These are phyloP conservation scores for Nysson spinosus DNA, from an alignment of 2,888 invertebrate genomes.

Conservation along the genomic window DNA sequence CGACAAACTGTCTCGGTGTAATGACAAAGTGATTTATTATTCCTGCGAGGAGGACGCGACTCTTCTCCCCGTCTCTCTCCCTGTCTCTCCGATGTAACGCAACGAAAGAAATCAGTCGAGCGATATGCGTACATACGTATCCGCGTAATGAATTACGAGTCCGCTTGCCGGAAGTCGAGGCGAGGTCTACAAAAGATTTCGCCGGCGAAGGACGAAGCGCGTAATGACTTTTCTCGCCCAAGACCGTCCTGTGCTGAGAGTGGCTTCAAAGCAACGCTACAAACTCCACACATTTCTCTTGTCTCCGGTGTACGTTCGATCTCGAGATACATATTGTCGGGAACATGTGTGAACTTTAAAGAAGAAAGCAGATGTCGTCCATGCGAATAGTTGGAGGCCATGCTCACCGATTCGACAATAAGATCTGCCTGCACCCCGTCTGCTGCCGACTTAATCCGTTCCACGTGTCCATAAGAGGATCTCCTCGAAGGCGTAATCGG, in stretches of 20 bases:
- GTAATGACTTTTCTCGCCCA: slow-evolving; percentile 18
- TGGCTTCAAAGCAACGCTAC: too few relatives aligned
- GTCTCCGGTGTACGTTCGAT: too few relatives aligned
- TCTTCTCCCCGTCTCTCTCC: slow-evolving; percentile 8
- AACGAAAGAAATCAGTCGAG: slow-evolving; percentile 46
- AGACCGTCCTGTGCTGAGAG: too few relatives aligned
- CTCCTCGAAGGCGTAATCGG: slow-evolving; percentile 20
- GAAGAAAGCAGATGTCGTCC: slow-evolving; percentile 30
- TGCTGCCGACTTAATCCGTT: slow-evolving; percentile 38
- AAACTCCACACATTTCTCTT: too few relatives aligned
- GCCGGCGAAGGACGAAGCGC: slow-evolving; percentile 17
- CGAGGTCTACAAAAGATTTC: slow-evolving; percentile 15
- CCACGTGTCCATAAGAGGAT: slow-evolving; percentile 50
- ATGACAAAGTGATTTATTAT: slow-evolving; percentile 31
- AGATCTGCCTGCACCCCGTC: slow-evolving; percentile 21
- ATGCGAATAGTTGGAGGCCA: slow-evolving; percentile 23
- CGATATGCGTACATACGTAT: slow-evolving; percentile 23
- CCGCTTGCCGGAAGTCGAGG: slow-evolving; percentile 35
- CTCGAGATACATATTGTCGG: too few relatives aligned
- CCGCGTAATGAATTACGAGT: slow-evolving; percentile 11
- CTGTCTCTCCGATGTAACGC: slow-evolving; percentile 26
- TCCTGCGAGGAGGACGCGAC: slow-evolving; percentile 11
- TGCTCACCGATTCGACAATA: slow-evolving; percentile 28
- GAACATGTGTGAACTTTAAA: slow-evolving; percentile 6
- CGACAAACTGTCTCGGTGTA: slow-evolving; percentile 19